Percentiles rank a stretch among this genome's conserved stretches.
phyloP scores from a whole-genome alignment of 2,888 invertebrate genomes.

The Lottia gigantea region DNA sequence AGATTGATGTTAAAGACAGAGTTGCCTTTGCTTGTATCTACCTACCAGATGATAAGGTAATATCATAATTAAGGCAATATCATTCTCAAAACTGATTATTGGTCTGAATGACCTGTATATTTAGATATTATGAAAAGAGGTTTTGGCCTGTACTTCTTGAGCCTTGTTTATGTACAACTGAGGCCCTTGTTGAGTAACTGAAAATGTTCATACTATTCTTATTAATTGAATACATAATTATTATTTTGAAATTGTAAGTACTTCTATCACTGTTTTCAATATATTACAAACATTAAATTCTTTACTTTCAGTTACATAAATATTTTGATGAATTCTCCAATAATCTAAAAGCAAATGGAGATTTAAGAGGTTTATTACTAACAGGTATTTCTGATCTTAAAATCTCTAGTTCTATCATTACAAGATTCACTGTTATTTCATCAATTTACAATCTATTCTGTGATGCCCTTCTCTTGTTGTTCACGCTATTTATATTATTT shows the following conservation, averaged over 20 bases:
- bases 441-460: no score
- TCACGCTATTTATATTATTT: background rate
- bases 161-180: background rate
- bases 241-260: no score
- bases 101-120: no score
- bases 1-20: slow-evolving; percentile 78
- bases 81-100: background rate
- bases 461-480: no score
- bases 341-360: slow-evolving; percentile 80
- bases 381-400: slow-evolving; percentile 70
- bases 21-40: slow-evolving; percentile 65
- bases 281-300: slow-evolving; percentile 47
- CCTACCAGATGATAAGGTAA: slow-evolving; percentile 75
- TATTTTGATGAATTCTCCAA: slow-evolving; percentile 80
- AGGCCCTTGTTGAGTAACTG: background rate
- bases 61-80: background rate
- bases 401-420: background rate
- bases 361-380: slow-evolving; percentile 85
- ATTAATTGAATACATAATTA: no score
- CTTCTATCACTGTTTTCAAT: no score
- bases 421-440: no score
- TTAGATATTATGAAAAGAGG: background rate
- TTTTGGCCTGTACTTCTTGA: background rate
- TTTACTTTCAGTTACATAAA: slow-evolving; percentile 74
- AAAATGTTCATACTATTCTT: no score